Conservation (phyloP, 2,113 vertebrate species). For the Phrynocephalus versicolor region DNA sequence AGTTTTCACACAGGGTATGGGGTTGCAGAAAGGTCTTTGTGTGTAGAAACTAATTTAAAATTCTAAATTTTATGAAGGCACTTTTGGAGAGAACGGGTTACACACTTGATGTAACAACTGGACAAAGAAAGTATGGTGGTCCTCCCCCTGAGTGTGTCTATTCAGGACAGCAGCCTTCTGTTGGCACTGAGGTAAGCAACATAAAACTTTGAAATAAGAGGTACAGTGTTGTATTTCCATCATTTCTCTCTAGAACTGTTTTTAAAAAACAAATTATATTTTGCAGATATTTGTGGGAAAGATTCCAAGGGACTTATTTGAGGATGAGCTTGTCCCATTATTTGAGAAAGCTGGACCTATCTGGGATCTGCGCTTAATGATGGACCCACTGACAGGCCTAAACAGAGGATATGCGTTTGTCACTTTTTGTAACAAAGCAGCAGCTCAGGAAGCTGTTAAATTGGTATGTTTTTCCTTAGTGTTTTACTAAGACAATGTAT, state of each 20-base stretch:
- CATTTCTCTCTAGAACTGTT: neutral
- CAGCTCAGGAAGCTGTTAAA: constrained; percentile 96
- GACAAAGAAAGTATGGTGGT: constrained; percentile 96
- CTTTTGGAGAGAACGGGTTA: constrained; percentile 94
- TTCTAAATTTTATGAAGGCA: constrained; percentile 78
- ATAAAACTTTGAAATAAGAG: neutral
- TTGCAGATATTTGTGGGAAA: constrained; percentile 96
- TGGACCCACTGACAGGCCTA: constrained; percentile 96
- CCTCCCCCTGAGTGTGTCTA: constrained; percentile 92
- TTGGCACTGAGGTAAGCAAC: constrained; percentile 93
- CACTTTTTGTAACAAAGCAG: constrained; percentile 98
- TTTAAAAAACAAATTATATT: constrained; percentile 53
- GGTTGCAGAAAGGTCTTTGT: neutral
- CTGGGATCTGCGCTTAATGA: constrained; percentile 98
- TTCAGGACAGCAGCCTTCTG: constrained; percentile 88
- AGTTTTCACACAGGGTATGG: too few relatives aligned
- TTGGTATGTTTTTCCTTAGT: constrained; percentile 78
- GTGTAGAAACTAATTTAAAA: constrained; percentile 28
- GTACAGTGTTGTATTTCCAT: too few relatives aligned
- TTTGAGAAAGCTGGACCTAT: constrained; percentile 97
- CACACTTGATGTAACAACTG: constrained; percentile 97
- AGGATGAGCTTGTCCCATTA: constrained; percentile 95
- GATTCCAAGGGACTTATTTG: constrained; percentile 96
- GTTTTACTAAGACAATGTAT: neutral
- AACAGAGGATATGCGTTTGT: constrained; percentile 98